Conservation (phyloP, 2,888 invertebrate genomes). For the Scelioninae gen. 2 region DNA sequence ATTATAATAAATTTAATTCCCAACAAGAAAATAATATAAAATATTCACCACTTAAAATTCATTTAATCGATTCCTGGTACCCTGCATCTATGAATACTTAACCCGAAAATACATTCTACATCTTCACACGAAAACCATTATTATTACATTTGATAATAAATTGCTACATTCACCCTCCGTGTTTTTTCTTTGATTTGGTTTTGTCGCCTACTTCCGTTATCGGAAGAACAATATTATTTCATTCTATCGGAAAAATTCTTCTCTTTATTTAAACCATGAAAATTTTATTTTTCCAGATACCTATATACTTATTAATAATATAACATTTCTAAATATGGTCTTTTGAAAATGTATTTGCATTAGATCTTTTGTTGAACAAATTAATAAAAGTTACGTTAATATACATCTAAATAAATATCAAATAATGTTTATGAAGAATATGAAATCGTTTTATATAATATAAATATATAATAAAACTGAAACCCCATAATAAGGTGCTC, state of each 20-base stretch:
- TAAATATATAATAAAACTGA: too few relatives aligned
- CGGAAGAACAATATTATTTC: constrained; percentile 39
- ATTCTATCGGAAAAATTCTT: constrained; percentile 9
- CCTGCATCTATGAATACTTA: background rate
- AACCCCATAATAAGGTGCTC: too few relatives aligned
- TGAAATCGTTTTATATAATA: too few relatives aligned
- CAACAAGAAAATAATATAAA: too few relatives aligned
- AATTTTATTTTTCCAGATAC: constrained; percentile 9
- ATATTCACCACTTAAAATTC: background rate
- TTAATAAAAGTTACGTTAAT: too few relatives aligned
- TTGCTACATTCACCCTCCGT: constrained; percentile 20
- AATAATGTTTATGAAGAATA: too few relatives aligned
- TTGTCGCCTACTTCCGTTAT: constrained; percentile 20
- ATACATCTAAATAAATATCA: too few relatives aligned
- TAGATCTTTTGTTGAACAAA: too few relatives aligned
- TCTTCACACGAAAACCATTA: background rate
- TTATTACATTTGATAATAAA: constrained; percentile 24
- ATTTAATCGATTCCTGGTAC: background rate
- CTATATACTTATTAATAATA: too few relatives aligned
- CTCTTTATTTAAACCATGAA: constrained; percentile 1
- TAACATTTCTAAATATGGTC: too few relatives aligned
- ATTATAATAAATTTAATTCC: too few relatives aligned
- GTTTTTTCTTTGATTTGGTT: constrained; percentile 37
- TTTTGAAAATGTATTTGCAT: too few relatives aligned
- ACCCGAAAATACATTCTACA: background rate